Evolutionary conservation across 1,140 invertebrate species (phyloP).

Genomic region (Caenorhabditis latens): DNA sequence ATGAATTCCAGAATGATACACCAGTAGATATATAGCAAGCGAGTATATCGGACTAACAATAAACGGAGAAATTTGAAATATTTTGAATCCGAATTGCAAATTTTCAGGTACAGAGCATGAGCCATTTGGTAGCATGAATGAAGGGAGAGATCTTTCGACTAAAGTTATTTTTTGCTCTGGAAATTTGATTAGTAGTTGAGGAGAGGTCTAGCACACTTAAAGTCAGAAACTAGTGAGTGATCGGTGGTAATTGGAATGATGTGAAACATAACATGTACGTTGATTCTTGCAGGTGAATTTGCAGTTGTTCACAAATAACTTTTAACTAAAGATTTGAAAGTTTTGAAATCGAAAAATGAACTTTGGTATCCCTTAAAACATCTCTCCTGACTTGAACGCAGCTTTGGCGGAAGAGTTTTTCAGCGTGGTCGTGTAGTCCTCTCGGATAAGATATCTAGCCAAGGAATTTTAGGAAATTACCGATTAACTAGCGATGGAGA

Average conservation of each 20-base stretch:
- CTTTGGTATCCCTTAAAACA: too few relatives aligned
- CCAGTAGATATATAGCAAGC: constrained; percentile 1
- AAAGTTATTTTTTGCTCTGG: neutral
- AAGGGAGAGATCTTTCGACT: neutral
- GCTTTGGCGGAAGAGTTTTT: too few relatives aligned
- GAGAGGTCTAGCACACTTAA: neutral
- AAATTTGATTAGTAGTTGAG: neutral
- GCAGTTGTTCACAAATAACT: too few relatives aligned
- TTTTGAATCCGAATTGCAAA: constrained; percentile 3
- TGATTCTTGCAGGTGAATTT: too few relatives aligned
- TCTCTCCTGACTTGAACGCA: too few relatives aligned
- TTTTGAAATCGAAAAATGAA: too few relatives aligned
- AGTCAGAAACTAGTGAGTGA: neutral
- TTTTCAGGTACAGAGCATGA: neutral
- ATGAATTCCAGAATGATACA: constrained; percentile 30
- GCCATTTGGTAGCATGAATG: neutral
- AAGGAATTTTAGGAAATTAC: too few relatives aligned
- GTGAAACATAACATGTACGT: neutral
- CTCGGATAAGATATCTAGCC: too few relatives aligned
- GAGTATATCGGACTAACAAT: constrained; percentile 10
- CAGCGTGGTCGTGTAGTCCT: too few relatives aligned
- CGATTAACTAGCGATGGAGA: too few relatives aligned
- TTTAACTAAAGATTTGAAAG: too few relatives aligned
- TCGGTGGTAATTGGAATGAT: neutral
- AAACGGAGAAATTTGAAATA: constrained; percentile 5